These are phyloP conservation scores for Hypomecis atomaria DNA, from an alignment of 2,888 invertebrate species.

Conservation along the genomic window DNA sequence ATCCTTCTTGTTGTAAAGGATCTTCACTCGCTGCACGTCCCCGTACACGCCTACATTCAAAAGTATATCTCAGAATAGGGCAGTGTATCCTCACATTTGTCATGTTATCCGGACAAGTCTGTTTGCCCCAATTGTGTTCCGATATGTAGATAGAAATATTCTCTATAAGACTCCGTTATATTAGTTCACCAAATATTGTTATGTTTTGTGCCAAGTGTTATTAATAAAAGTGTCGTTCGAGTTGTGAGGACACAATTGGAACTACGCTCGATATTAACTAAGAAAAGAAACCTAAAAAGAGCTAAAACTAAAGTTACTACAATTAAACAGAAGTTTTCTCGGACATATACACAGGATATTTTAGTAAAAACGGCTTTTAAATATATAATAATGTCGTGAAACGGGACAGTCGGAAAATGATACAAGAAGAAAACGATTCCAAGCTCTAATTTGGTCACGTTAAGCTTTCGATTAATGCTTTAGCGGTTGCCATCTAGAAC, in stretches of 20 bases:
- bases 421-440: constrained; percentile 77
- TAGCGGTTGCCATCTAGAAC: constrained; percentile 66
- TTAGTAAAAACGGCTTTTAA: constrained; percentile 62
- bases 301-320: constrained; percentile 54
- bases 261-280: constrained; percentile 56
- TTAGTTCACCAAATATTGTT: constrained; percentile 37
- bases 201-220: constrained; percentile 42
- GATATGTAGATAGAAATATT: constrained; percentile 26
- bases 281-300: constrained; percentile 45
- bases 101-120: constrained; percentile 39
- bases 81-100: constrained; percentile 25
- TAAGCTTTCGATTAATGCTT: constrained; percentile 77
- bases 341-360: constrained; percentile 57
- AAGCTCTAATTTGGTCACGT: constrained; percentile 82
- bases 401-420: constrained; percentile 76
- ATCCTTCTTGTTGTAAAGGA: constrained; percentile 99
- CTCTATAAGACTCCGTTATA: constrained; percentile 4
- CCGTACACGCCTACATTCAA: constrained; percentile 97
- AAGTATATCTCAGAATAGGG: constrained; percentile 51
- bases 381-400: constrained; percentile 71
- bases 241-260: constrained; percentile 52
- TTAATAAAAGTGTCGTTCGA: constrained; percentile 43
- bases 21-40: constrained; percentile 99
- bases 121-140: constrained; percentile 53
- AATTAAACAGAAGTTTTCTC: constrained; percentile 49